Conservation (phyloP, 2,888 invertebrate species). For the Autographa pulchrina region DNA sequence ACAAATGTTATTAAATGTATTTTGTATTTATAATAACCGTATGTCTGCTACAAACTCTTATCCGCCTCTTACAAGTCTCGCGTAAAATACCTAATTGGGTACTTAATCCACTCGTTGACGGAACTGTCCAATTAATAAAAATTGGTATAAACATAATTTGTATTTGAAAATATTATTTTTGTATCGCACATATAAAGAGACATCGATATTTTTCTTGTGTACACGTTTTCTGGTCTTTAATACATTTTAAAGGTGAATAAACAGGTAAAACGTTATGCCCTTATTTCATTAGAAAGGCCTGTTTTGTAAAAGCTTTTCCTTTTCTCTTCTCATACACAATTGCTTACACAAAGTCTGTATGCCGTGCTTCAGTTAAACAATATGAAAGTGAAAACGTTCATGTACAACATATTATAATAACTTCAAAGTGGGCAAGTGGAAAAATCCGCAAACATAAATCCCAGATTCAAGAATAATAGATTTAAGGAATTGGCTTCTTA, state of each 20-base stretch:
- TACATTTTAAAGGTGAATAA: not conserved
- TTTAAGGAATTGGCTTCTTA: not conserved
- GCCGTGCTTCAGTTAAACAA: not conserved
- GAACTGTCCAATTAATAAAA: not conserved
- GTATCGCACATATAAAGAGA: not conserved
- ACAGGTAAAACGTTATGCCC: not conserved
- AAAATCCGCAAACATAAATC: constrained; percentile 7
- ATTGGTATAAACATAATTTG: not conserved
- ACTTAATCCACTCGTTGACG: not conserved
- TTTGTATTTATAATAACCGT: not conserved
- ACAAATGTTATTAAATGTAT: not conserved
- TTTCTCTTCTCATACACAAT: not conserved
- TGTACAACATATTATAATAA: not conserved
- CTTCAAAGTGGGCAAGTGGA: not conserved
- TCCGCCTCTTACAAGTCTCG: not conserved
- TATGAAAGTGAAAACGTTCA: not conserved
- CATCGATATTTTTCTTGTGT: not conserved
- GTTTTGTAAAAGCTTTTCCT: not conserved
- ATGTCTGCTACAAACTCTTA: not conserved
- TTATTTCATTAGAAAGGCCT: not conserved
- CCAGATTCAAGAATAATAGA: not conserved
- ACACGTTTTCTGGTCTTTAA: not conserved
- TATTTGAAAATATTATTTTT: not conserved
- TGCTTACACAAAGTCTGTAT: not conserved
- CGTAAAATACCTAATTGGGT: constrained; percentile 3